Evolutionary conservation across 2,797 vertebrate species (phyloP).

Genomic region (Liparis tanakae): DNA sequence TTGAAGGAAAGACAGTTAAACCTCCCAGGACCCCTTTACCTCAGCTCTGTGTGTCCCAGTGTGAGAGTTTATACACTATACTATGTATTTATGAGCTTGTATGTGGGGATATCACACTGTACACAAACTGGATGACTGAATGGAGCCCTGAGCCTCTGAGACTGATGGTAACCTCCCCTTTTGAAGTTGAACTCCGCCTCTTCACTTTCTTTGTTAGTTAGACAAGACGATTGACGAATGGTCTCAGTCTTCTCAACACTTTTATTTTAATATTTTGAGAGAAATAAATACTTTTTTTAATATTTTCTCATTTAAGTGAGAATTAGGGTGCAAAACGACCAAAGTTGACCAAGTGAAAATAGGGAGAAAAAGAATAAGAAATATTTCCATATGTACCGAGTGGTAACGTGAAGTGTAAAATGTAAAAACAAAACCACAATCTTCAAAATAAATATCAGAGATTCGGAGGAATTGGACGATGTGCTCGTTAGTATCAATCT

Average conservation of each 20-base stretch:
- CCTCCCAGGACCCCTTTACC: slow-evolving; percentile 36
- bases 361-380: neutral
- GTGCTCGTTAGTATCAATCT: neutral
- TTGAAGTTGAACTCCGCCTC: neutral
- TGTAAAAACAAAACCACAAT: neutral
- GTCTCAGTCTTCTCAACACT: neutral
- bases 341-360: neutral
- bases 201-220: neutral
- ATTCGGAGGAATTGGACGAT: neutral
- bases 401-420: neutral
- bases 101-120: neutral
- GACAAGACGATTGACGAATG: neutral
- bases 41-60: slow-evolving; percentile 38
- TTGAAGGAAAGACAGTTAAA: slow-evolving; percentile 46
- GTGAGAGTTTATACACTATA: neutral
- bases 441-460: neutral
- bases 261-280: neutral
- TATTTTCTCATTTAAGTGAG: neutral
- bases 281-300: neutral
- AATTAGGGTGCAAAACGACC: neutral
- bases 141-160: neutral
- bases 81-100: neutral
- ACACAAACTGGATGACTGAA: neutral
- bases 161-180: neutral
- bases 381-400: neutral